phyloP scores from a whole-genome alignment of 2,888 invertebrate species.

The Bibio marci region DNA sequence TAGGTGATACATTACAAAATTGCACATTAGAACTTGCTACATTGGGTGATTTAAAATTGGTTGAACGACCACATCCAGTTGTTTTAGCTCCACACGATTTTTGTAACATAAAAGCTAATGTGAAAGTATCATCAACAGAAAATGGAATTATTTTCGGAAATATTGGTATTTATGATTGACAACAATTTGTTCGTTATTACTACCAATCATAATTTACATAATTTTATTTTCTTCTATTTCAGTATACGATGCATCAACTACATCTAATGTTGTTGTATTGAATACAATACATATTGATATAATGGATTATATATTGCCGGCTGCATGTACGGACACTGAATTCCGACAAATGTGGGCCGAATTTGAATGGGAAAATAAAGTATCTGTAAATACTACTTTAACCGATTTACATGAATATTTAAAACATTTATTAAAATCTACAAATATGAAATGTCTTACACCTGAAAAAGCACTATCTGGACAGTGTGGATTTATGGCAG shows the following conservation, averaged over 20 bases:
- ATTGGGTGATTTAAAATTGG: conserved; percentile 90
- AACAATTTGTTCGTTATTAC: background rate
- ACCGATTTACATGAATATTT: conserved; percentile 87
- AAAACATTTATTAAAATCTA: conserved; percentile 77
- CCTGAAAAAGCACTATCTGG: conserved; percentile 93
- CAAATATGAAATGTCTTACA: conserved; percentile 98
- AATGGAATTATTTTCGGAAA: conserved; percentile 99
- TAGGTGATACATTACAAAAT: conserved; percentile 89
- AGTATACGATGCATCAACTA: conserved; percentile 83
- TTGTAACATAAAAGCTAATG: conserved; percentile 95
- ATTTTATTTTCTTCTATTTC: conserved; percentile 13
- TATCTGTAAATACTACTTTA: conserved; percentile 80
- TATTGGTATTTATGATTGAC: conserved; percentile 45
- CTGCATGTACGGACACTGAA: conserved; percentile 83
- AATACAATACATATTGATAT: conserved; percentile 99
- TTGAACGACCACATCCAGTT: conserved; percentile 91
- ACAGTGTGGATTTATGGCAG: conserved; percentile 99
- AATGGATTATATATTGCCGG: conserved; percentile 98
- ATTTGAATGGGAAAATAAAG: conserved; percentile 99
- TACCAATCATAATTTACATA: conserved; percentile 1
- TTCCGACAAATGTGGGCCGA: conserved; percentile 99
- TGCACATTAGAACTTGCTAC: conserved; percentile 96
- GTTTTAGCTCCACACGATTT: conserved; percentile 95
- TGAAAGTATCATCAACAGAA: conserved; percentile 98
- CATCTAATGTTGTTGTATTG: conserved; percentile 81